These are phyloP conservation scores for Carabus problematicus DNA, from an alignment of 2,888 invertebrate species.

Conservation along the genomic window DNA sequence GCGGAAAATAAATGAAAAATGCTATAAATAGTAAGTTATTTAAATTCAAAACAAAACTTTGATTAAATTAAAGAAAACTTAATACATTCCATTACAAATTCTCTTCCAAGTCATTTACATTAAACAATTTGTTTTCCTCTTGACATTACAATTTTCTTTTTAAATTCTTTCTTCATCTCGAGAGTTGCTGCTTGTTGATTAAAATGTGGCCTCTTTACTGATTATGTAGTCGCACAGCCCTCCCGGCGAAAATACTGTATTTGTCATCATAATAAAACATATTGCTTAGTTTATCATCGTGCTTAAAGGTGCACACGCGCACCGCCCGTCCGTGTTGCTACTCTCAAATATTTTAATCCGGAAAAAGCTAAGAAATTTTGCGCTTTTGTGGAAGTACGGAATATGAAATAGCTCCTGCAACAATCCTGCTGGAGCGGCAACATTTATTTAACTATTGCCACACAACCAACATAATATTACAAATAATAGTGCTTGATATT, in stretches of 20 bases:
- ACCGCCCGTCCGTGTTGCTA: no score
- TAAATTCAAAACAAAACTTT: constrained; percentile 32
- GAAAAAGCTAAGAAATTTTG: constrained; percentile 40
- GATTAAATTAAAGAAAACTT: constrained; percentile 41
- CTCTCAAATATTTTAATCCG: constrained; percentile 41
- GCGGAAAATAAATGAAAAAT: no score
- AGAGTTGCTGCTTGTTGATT: constrained; percentile 27
- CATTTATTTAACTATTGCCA: not conserved
- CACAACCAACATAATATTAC: not conserved
- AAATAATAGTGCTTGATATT: not conserved
- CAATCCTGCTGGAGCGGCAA: constrained; percentile 13
- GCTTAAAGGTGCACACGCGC: constrained; percentile 24
- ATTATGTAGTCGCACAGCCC: constrained; percentile 24
- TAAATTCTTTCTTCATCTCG: constrained; percentile 35
- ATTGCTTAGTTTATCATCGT: constrained; percentile 39
- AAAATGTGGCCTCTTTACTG: constrained; percentile 38
- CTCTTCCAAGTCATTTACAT: constrained; percentile 36
- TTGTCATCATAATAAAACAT: constrained; percentile 43
- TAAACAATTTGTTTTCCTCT: constrained; percentile 40
- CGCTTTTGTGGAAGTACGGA: constrained; percentile 24
- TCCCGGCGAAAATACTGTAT: constrained; percentile 26
- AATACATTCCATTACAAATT: constrained; percentile 32
- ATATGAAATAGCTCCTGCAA: constrained; percentile 23
- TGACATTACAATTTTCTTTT: constrained; percentile 42
- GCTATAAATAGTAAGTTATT: constrained; percentile 20